phyloP scores from a whole-genome alignment of 2,888 invertebrate genomes.

The Tachina lurida region DNA sequence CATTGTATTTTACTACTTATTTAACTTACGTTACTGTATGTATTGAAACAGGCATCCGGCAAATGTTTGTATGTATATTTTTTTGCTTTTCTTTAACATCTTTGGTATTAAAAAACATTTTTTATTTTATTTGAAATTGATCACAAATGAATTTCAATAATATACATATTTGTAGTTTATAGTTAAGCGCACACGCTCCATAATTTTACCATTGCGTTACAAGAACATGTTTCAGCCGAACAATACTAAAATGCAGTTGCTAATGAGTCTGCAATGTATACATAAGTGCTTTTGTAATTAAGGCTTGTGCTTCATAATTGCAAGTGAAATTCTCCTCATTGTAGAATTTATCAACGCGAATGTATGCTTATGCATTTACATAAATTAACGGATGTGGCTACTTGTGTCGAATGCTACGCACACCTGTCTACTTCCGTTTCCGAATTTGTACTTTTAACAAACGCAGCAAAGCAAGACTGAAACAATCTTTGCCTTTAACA shows the following conservation, averaged over 20 bases:
- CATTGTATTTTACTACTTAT: too few relatives aligned
- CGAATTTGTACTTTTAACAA: slow-evolving; percentile 11
- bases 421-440: slow-evolving; percentile 56
- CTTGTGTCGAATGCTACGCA: slow-evolving; percentile 42
- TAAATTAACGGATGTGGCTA: slow-evolving; percentile 59
- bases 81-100: too few relatives aligned
- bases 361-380: slow-evolving; percentile 29
- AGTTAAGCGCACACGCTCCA: not conserved
- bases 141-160: not conserved
- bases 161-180: not conserved
- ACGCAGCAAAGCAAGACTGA: not conserved
- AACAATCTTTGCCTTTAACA: not conserved
- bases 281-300: slow-evolving; percentile 9
- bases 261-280: slow-evolving; percentile 4
- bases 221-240: not conserved
- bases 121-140: not conserved
- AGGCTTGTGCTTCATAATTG: slow-evolving; percentile 15
- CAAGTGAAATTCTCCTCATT: slow-evolving; percentile 6
- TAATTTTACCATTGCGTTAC: not conserved
- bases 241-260: not conserved
- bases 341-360: slow-evolving; percentile 2
- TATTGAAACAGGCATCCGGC: too few relatives aligned
- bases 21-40: too few relatives aligned
- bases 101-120: too few relatives aligned
- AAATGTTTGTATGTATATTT: too few relatives aligned